These are phyloP conservation scores for Iphiclides podalirius DNA, from an alignment of 2,888 invertebrate species.

Conservation along the genomic window DNA sequence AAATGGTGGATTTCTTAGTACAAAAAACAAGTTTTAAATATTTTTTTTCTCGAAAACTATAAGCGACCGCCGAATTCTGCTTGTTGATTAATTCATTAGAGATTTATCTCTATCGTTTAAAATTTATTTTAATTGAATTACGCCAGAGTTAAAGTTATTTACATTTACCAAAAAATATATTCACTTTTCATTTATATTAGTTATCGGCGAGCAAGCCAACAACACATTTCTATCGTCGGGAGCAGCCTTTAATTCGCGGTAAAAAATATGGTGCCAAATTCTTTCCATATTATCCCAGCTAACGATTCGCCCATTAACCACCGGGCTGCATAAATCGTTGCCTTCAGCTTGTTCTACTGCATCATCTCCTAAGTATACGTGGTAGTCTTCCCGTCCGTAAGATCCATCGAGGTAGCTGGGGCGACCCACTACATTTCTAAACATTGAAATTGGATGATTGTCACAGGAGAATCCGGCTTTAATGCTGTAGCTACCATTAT, in stretches of 20 bases:
- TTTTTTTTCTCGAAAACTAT: too few species aligned
- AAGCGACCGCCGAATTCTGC: too few species aligned
- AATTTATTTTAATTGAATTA: too few species aligned
- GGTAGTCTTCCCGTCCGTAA: slow-evolving; percentile 54
- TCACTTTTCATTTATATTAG: slow-evolving; percentile 58
- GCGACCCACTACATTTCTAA: slow-evolving; percentile 58
- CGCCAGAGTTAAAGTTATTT: too few species aligned
- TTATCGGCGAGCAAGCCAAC: slow-evolving; percentile 39
- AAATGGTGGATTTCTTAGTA: too few species aligned
- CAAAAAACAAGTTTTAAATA: too few species aligned
- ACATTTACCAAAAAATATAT: too few species aligned
- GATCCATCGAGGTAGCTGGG: slow-evolving; percentile 49
- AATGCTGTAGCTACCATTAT: slow-evolving; percentile 57
- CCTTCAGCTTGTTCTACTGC: slow-evolving; percentile 42
- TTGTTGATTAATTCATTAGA: too few species aligned
- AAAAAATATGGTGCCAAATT: slow-evolving; percentile 61
- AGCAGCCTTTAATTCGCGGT: slow-evolving; percentile 60
- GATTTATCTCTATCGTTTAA: too few species aligned
- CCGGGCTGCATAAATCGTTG: slow-evolving; percentile 46
- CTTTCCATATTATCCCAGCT: slow-evolving; percentile 72
- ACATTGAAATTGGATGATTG: slow-evolving; percentile 64
- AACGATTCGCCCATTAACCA: slow-evolving; percentile 48
- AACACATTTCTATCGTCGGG: slow-evolving; percentile 63
- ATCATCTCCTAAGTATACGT: slow-evolving; percentile 57
- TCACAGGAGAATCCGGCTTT: slow-evolving; percentile 70